These are phyloP conservation scores for Paratrypauchen microcephalus DNA, from an alignment of 2,797 vertebrate species.

Conservation along the genomic window DNA sequence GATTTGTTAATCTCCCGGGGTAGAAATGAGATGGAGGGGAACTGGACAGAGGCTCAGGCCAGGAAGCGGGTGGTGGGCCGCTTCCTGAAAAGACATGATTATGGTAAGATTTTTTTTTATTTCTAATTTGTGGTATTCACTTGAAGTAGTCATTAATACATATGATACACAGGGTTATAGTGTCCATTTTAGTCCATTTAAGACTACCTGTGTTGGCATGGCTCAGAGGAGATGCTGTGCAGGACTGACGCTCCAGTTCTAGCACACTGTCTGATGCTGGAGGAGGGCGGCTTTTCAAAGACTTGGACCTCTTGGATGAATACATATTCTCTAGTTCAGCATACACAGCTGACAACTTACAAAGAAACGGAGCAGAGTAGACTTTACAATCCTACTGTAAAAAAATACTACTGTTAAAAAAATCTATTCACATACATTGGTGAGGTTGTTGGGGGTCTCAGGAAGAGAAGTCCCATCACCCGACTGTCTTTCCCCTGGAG, in stretches of 20 bases:
- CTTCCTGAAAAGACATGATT: conserved; percentile 64
- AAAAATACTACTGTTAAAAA: no score
- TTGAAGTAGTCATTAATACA: background rate
- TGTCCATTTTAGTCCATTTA: background rate
- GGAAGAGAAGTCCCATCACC: conserved; percentile 96
- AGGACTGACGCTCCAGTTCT: conserved; percentile 72
- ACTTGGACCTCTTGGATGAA: conserved; percentile 83
- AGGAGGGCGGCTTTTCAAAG: conserved; percentile 81
- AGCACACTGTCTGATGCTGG: conserved; percentile 77
- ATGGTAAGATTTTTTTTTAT: background rate
- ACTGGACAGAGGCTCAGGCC: conserved; percentile 81
- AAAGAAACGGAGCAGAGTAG: conserved; percentile 35
- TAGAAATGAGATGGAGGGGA: conserved; percentile 80
- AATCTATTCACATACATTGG: conserved; percentile 82
- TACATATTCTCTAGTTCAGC: conserved; percentile 94
- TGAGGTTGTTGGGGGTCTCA: conserved; percentile 95
- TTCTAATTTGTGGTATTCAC: background rate
- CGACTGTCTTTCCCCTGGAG: conserved; percentile 93
- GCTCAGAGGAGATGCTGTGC: conserved; percentile 67
- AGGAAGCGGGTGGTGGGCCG: conserved; percentile 65
- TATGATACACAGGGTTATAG: background rate
- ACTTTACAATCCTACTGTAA: conserved; percentile 4
- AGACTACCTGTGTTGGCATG: conserved; percentile 74
- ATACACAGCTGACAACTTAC: conserved; percentile 92
- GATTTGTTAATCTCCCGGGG: conserved; percentile 80